phyloP scores from a whole-genome alignment of 2,113 vertebrate species.

The Zeus faber region DNA sequence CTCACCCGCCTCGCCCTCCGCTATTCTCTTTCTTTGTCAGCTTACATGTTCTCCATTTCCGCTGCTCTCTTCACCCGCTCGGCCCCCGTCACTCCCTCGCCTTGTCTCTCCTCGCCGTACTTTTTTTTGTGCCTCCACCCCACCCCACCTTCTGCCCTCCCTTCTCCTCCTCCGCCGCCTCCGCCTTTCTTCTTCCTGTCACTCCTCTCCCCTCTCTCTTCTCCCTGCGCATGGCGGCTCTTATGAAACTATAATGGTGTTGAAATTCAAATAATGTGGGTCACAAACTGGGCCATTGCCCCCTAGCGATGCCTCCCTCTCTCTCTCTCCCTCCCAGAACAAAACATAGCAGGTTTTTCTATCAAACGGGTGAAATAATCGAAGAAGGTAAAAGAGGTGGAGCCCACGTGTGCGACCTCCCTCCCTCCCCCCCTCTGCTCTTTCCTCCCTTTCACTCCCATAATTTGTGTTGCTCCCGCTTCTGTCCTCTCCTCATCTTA shows the following conservation, averaged over 20 bases:
- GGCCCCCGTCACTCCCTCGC: too few species aligned
- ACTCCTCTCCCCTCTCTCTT: constrained; percentile 7
- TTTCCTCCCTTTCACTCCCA: too few species aligned
- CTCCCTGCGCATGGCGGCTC: constrained; percentile 34
- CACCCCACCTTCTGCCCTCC: constrained; percentile 22
- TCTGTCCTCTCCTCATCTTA: too few species aligned
- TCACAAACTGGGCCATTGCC: constrained; percentile 68
- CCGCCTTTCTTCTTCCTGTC: constrained; percentile 12
- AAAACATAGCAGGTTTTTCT: constrained; percentile 33
- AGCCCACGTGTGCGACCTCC: too few species aligned
- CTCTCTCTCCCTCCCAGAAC: constrained; percentile 27
- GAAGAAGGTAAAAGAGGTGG: too few species aligned
- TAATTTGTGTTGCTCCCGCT: too few species aligned
- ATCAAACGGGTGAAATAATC: background rate
- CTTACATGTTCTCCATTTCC: too few species aligned
- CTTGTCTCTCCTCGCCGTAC: too few species aligned
- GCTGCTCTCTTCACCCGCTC: too few species aligned
- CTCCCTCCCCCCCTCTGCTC: too few species aligned
- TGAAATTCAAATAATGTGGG: constrained; percentile 66
- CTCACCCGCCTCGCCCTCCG: too few species aligned
- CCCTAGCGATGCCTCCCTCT: constrained; percentile 44
- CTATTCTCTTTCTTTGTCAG: constrained; percentile 7
- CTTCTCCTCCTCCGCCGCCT: constrained; percentile 1
- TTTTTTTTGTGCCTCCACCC: too few species aligned
- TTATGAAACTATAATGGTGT: constrained; percentile 56